These are phyloP conservation scores for Iselma pallidipennis DNA, from an alignment of 2,888 invertebrate genomes.

Conservation along the genomic window DNA sequence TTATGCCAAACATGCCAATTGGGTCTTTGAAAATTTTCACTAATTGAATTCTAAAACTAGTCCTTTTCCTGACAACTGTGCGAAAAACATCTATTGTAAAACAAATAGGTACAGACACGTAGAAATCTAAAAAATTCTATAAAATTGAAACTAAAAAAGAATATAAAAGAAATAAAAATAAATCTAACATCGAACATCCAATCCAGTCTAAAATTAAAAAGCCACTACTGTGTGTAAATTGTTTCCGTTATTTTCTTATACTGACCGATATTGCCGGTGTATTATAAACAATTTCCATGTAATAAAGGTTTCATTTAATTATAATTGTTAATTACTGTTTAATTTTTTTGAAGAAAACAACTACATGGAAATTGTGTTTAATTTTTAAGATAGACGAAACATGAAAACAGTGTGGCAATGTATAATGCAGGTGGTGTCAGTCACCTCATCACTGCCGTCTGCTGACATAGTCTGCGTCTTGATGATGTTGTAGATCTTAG, in stretches of 20 bases:
- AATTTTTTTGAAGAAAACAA: too few relatives aligned
- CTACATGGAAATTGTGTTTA: not conserved
- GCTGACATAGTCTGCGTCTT: constrained; percentile 85
- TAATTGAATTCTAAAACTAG: too few relatives aligned
- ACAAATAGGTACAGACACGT: too few relatives aligned
- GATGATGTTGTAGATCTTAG: constrained; percentile 95
- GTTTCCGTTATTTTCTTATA: constrained; percentile 11
- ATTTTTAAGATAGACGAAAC: constrained; percentile 4
- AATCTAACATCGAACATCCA: constrained; percentile 44
- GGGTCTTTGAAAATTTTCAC: too few relatives aligned
- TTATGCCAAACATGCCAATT: too few relatives aligned
- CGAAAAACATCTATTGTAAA: too few relatives aligned
- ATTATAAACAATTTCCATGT: not conserved
- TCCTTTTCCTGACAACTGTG: too few relatives aligned
- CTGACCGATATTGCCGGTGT: too few relatives aligned
- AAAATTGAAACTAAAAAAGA: too few relatives aligned
- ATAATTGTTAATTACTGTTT: too few relatives aligned
- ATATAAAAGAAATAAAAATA: too few relatives aligned
- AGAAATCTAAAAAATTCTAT: too few relatives aligned
- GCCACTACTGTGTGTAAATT: constrained; percentile 46
- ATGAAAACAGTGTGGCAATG: constrained; percentile 35
- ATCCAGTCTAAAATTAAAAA: constrained; percentile 39
- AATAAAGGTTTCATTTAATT: not conserved
- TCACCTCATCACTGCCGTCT: constrained; percentile 60
- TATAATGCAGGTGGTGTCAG: constrained; percentile 30